Conservation (phyloP, 2,797 vertebrate genomes). For the Esox masquinongy region DNA sequence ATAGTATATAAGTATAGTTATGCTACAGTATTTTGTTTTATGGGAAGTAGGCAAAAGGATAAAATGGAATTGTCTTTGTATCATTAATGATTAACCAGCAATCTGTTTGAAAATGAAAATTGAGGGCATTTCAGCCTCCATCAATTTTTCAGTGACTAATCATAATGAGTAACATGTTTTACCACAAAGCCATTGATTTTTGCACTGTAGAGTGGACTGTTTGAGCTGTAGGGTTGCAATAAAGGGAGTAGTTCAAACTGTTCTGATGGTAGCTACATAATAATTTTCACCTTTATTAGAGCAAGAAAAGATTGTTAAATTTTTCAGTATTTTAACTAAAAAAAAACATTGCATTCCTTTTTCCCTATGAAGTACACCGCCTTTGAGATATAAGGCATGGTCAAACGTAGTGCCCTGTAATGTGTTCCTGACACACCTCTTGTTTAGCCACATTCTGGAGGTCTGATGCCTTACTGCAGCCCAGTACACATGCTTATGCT, state of each 20-base stretch:
- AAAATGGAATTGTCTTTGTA: constrained; percentile 38
- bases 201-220: no score
- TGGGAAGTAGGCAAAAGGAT: constrained; percentile 41
- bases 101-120: no score
- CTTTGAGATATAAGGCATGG: no score
- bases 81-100: constrained; percentile 73
- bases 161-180: not conserved
- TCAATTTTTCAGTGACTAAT: not conserved
- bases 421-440: constrained; percentile 13
- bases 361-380: no score
- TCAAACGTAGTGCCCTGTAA: not conserved
- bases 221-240: not conserved
- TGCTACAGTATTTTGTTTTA: constrained; percentile 43
- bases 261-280: not conserved
- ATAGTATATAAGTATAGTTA: no score
- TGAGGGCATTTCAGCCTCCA: no score
- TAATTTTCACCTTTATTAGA: not conserved
- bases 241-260: not conserved
- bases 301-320: no score
- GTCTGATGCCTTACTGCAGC: not conserved
- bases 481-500: not conserved
- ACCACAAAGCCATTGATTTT: no score
- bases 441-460: not conserved
- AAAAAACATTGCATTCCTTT: no score
- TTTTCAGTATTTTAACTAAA: no score